These are phyloP conservation scores for Temnopleurus reevesii DNA, from an alignment of 53 echinoderm and acorn worm species.

Conservation along the genomic window DNA sequence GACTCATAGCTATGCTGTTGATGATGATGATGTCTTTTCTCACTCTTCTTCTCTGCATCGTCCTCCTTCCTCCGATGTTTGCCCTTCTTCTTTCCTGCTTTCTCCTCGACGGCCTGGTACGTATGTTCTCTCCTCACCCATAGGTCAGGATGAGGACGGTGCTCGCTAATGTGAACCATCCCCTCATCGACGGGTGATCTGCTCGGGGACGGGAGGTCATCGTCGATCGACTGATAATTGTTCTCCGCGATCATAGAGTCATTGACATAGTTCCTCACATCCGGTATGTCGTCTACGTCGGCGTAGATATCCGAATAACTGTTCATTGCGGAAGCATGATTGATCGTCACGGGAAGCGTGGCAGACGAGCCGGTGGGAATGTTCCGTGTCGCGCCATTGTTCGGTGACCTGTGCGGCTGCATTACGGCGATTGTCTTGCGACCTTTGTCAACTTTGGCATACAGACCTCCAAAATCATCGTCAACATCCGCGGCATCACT, in stretches of 20 bases:
- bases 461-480: slow-evolving; percentile 59
- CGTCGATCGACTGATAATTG: slow-evolving; percentile 69
- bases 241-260: slow-evolving; percentile 37
- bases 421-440: slow-evolving; percentile 42
- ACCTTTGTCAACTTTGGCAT: slow-evolving; percentile 76
- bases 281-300: slow-evolving; percentile 34
- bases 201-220: slow-evolving; percentile 7
- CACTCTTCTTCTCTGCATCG: not conserved
- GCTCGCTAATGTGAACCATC: slow-evolving; percentile 64
- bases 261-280: not conserved
- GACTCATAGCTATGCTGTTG: slow-evolving; percentile 32
- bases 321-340: slow-evolving; percentile 11
- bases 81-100: not conserved
- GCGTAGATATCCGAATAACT: slow-evolving; percentile 46
- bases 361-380: not conserved
- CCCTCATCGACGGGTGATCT: slow-evolving; percentile 62
- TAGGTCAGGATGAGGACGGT: slow-evolving; percentile 17
- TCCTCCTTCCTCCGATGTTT: not conserved
- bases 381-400: not conserved
- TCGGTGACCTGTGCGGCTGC: slow-evolving; percentile 9
- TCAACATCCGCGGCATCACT: slow-evolving; percentile 11
- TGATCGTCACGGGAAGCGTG: not conserved
- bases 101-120: slow-evolving; percentile 72
- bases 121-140: slow-evolving; percentile 82
- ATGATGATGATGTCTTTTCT: not conserved